These are phyloP conservation scores for Microcebus jonahi DNA, from an alignment of 2,113 vertebrate genomes.

Conservation along the genomic window DNA sequence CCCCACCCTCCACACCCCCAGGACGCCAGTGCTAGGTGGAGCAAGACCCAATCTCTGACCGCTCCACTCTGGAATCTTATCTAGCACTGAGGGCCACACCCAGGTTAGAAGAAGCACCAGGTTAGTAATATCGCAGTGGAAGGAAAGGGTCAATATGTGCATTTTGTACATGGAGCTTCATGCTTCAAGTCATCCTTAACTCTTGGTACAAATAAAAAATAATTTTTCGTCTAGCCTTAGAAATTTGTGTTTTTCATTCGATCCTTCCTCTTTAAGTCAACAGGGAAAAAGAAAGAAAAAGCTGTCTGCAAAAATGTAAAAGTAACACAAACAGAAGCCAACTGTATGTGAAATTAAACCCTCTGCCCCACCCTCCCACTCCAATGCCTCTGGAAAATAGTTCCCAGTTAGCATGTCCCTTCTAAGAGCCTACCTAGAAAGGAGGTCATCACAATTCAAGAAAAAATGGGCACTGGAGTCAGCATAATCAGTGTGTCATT, in stretches of 20 bases:
- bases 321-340: constrained; percentile 17
- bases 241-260: constrained; percentile 20
- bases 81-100: constrained; percentile 60
- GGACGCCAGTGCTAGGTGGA: not conserved
- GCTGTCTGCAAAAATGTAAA: not conserved
- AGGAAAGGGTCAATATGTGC: not conserved
- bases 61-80: constrained; percentile 10
- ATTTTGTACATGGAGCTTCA: constrained; percentile 5
- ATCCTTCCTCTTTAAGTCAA: not conserved
- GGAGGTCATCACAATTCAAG: constrained; percentile 10
- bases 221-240: not conserved
- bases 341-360: not conserved
- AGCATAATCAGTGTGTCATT: not conserved
- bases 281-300: not conserved
- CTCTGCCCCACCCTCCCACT: not conserved
- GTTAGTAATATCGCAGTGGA: not conserved
- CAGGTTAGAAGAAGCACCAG: constrained; percentile 35
- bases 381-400: not conserved
- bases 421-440: not conserved
- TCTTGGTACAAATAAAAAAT: constrained; percentile 11
- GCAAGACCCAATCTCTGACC: not conserved
- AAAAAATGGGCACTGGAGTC: not conserved
- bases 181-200: constrained; percentile 10
- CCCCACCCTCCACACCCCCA: not conserved
- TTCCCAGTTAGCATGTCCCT: not conserved